Conservation (phyloP, 1,140 invertebrate genomes). For the Teleogryllus occipitalis region DNA sequence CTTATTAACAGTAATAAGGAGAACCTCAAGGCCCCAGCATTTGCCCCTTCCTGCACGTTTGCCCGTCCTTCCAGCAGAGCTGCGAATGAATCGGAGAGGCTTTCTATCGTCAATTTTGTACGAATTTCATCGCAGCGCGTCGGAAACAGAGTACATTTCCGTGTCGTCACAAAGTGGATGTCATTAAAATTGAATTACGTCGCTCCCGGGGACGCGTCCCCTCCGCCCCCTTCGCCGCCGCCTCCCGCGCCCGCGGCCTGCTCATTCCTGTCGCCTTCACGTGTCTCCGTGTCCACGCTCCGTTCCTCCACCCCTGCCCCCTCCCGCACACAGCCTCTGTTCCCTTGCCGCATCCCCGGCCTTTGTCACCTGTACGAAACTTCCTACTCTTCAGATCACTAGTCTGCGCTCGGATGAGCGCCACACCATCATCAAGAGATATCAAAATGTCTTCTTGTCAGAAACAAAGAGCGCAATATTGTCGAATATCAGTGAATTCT, state of each 20-base stretch:
- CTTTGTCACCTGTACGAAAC: no score
- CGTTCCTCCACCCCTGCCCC: no score
- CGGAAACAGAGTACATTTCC: background rate
- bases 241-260: no score
- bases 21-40: background rate
- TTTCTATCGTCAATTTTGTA: background rate
- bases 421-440: no score
- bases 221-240: background rate
- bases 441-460: no score
- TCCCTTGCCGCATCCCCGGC: no score
- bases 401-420: no score
- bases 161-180: slow-evolving; percentile 3
- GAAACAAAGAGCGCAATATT: no score
- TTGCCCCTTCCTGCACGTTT: background rate
- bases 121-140: background rate
- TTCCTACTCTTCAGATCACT: no score
- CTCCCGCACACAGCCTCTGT: no score
- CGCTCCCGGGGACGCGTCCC: background rate
- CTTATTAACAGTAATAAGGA: background rate
- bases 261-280: background rate
- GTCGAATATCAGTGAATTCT: no score
- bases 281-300: no score
- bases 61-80: background rate
- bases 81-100: background rate
- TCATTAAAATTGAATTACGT: background rate